Percentiles rank a stretch among this genome's conserved stretches.
phyloP scores from a whole-genome alignment of 2,888 invertebrate species.

The Escarpia spicata region DNA sequence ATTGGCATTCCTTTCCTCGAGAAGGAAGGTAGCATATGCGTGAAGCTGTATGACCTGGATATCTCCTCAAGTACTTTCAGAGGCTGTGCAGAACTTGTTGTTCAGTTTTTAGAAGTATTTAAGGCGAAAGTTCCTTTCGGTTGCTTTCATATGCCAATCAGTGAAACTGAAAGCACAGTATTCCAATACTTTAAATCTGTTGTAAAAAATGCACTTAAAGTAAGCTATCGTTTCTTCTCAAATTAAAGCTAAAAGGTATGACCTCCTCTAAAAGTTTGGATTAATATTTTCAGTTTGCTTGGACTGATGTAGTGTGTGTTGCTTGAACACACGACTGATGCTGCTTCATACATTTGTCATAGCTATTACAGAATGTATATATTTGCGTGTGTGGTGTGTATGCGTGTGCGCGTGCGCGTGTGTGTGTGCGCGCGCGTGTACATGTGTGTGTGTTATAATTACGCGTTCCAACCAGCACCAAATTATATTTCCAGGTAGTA shows the following conservation, averaged over 20 bases:
- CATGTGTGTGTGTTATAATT: too few species aligned
- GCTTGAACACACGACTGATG: too few species aligned
- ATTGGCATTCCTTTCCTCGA: not conserved
- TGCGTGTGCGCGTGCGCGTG: too few species aligned
- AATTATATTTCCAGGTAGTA: too few species aligned
- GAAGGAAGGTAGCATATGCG: not conserved
- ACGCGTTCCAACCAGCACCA: too few species aligned
- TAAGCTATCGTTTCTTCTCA: not conserved
- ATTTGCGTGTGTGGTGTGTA: too few species aligned
- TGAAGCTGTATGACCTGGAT: not conserved
- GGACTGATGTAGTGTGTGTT: too few species aligned
- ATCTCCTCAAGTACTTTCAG: not conserved
- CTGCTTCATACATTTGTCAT: too few species aligned
- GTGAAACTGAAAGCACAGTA: not conserved
- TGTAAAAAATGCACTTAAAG: not conserved
- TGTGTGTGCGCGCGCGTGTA: too few species aligned
- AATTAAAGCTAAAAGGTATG: not conserved
- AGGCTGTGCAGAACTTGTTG: not conserved
- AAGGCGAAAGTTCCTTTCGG: not conserved
- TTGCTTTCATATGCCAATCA: not conserved
- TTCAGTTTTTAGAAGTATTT: not conserved
- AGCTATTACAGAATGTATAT: too few species aligned
- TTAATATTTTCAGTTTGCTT: too few species aligned
- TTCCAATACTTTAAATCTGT: not conserved
- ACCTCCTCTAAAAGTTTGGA: too few species aligned